Percentiles rank a stretch among this genome's conserved stretches.
Conservation (phyloP, 1,140 invertebrate genomes). For the Tetramorium simillimum region DNA sequence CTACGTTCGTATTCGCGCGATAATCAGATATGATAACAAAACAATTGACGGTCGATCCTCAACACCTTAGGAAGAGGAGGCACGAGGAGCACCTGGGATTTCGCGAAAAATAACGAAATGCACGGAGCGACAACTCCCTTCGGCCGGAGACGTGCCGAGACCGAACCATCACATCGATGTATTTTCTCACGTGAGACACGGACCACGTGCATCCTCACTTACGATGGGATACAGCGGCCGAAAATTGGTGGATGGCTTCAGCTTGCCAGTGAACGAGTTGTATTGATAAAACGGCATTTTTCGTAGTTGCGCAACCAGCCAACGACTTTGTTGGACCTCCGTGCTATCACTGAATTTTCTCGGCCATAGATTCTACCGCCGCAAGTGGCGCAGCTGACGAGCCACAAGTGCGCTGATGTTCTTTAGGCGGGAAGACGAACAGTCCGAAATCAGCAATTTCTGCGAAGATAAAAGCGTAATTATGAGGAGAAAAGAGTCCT, state of each 20-base stretch:
- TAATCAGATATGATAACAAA: background rate
- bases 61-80: background rate
- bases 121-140: background rate
- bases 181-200: background rate
- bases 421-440: background rate
- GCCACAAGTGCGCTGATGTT: background rate
- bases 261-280: slow-evolving; percentile 65
- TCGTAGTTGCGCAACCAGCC: slow-evolving; percentile 43
- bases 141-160: background rate
- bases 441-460: background rate
- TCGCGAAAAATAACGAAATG: background rate
- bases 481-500: background rate
- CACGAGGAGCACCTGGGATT: background rate
- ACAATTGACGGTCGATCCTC: background rate
- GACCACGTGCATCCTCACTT: slow-evolving; percentile 50
- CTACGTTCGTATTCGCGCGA: background rate
- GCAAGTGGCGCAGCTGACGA: background rate
- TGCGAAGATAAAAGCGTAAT: background rate
- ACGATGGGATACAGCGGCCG: slow-evolving; percentile 70
- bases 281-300: slow-evolving; percentile 69
- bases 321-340: background rate
- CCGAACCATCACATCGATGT: background rate
- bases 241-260: slow-evolving; percentile 57
- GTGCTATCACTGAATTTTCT: background rate
- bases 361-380: background rate